Base-by-base conservation (phyloP, 2,113 vertebrate genomes). In the Tyto alba region DNA sequence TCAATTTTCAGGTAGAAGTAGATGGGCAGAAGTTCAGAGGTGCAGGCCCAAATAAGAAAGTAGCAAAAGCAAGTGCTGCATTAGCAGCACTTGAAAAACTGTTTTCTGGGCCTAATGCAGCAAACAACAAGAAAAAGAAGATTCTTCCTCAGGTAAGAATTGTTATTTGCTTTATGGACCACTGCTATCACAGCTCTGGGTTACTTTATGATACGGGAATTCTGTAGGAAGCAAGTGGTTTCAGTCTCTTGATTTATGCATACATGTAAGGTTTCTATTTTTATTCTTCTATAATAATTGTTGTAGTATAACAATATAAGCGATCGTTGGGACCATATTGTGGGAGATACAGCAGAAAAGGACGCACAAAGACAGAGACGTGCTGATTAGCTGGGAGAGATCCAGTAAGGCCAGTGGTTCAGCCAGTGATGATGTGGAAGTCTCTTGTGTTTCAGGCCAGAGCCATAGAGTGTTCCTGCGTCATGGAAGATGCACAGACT, bases 31-130 rank as follows among this genome's bases (percentile, higher is more conserved):
- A 99, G 96, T 99, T 99, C 97, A 98, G 99, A 88, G 99, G 99
- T 43, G 99, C 99, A 72, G 99, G 99, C 93, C 99, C 99, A 97
- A 99, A 99, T 97, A 99, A 99, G 98, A 99, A 99, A 95, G 99
- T 99, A 97, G 99, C 99, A 90, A 99, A 99, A 98, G 99, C 99
- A 94, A 99, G 99, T n/a, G 99, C 99, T 72, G 99, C 99, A 32
- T 93, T 99, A 87, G 99, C 99, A 68, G 99, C 99, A 38, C 98
- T 99, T 95, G 99, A 99, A 97, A 99, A 99, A 95, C 98, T 99
- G 55, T 99, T 99, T 97, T 99, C 99, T 89, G 99, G 99, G 95
- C 99, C 99, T 90, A 99, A 99, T 69, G 99, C 99, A 69, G 98
- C 99, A 63, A 99, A 99, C 95, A 99, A 98, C 97, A 99, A 99